These are phyloP conservation scores for Melierax canorus DNA, from an alignment of 2,113 vertebrate species.

Conservation along the genomic window DNA sequence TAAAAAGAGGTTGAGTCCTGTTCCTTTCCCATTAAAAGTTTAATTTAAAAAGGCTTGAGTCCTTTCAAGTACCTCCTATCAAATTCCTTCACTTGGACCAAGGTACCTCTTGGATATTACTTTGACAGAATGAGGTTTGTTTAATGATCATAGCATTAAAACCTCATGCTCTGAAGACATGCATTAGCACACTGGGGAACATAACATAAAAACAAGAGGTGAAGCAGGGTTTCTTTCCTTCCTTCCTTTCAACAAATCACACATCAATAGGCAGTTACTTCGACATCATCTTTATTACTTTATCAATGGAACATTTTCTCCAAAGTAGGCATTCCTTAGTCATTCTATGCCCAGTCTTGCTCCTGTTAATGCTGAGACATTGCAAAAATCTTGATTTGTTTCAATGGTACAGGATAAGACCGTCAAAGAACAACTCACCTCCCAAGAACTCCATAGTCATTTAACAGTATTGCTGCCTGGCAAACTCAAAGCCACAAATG, in stretches of 20 bases:
- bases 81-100: constrained; percentile 18
- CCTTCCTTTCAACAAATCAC: not conserved
- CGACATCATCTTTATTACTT: not conserved
- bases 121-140: constrained; percentile 56
- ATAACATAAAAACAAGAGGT: not conserved
- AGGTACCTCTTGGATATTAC: constrained; percentile 5
- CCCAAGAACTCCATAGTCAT: not conserved
- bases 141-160: constrained; percentile 40
- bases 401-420: not conserved
- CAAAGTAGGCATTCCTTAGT: not conserved
- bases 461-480: not conserved
- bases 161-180: not conserved
- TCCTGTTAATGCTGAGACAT: not conserved
- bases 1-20: not conserved
- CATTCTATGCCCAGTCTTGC: not conserved
- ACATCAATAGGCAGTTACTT: not conserved
- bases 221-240: not conserved
- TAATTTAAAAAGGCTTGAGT: constrained; percentile 22
- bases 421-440: not conserved
- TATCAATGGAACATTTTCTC: not conserved
- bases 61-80: not conserved
- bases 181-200: not conserved
- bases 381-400: not conserved
- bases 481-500: not conserved
- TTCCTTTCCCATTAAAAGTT: constrained; percentile 15